Conservation (phyloP, 2,113 vertebrate species). For the Cololabis saira region DNA sequence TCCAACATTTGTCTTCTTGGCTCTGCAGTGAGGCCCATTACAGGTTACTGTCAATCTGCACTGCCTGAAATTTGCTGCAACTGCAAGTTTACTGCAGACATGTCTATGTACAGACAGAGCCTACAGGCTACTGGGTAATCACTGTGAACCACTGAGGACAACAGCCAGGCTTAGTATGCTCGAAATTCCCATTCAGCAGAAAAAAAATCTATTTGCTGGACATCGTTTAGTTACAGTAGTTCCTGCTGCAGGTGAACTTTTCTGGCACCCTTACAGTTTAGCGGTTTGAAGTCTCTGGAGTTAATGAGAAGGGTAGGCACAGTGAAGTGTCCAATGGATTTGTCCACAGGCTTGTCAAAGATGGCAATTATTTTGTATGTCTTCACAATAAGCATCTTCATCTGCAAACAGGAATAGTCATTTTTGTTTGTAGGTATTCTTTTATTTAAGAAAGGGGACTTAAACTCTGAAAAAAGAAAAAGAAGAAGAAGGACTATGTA, state of each 20-base stretch:
- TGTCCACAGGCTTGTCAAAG: too few species aligned
- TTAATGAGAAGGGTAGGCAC: too few species aligned
- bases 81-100: constrained; percentile 66
- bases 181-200: constrained; percentile 64
- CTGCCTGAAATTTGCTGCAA: constrained; percentile 61
- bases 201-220: constrained; percentile 43
- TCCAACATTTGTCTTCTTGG: too few species aligned
- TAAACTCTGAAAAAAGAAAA: too few species aligned
- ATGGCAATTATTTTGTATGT: too few species aligned
- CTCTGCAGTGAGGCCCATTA: not conserved
- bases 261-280: constrained; percentile 8
- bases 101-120: constrained; percentile 64
- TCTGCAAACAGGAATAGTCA: too few species aligned
- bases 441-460: too few species aligned
- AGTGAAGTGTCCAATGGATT: too few species aligned
- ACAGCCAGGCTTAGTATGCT: constrained; percentile 62
- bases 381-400: too few species aligned
- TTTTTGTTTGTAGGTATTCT: too few species aligned
- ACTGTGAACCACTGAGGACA: constrained; percentile 66
- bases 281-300: too few species aligned
- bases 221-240: constrained; percentile 8
- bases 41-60: constrained; percentile 56
- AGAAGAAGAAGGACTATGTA: too few species aligned
- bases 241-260: constrained; percentile 25
- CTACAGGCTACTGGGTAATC: constrained; percentile 66